These are phyloP conservation scores for Geodia barretti DNA, from an alignment of 37 sponge, comb jelly and placozoan species.

Conservation along the genomic window DNA sequence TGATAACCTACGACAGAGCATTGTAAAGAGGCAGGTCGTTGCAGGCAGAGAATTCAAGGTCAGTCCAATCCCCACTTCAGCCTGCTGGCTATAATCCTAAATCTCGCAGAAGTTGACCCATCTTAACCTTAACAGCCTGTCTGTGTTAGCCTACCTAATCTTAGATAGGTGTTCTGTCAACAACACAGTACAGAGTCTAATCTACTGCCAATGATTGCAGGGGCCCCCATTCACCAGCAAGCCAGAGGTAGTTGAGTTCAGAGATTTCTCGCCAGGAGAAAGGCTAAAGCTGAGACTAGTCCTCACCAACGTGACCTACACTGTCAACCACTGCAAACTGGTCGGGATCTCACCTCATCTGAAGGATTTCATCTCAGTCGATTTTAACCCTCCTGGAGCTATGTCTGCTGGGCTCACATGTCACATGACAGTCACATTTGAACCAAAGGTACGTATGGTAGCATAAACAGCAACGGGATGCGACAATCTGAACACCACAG, in stretches of 20 bases:
- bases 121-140: background rate
- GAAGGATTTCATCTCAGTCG: conserved; percentile 68
- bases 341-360: conserved; percentile 71
- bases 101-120: background rate
- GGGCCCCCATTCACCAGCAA: conserved; percentile 80
- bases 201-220: conserved; percentile 14
- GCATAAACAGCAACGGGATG: background rate
- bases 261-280: conserved; percentile 83
- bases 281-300: conserved; percentile 50
- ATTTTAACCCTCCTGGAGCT: conserved; percentile 88
- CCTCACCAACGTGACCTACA: conserved; percentile 96
- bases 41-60: conserved; percentile 93
- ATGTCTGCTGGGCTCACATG: conserved; percentile 96
- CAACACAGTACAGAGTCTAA: background rate
- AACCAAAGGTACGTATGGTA: conserved; percentile 62
- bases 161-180: background rate
- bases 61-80: no score
- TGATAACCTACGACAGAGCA: conserved; percentile 66
- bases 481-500: background rate
- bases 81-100: background rate
- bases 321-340: conserved; percentile 83
- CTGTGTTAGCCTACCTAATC: background rate
- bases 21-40: conserved; percentile 78
- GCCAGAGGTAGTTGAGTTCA: conserved; percentile 81
- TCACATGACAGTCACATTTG: conserved; percentile 77